Conservation (phyloP, 1,140 invertebrate genomes). For the Dendroctonus valens region DNA sequence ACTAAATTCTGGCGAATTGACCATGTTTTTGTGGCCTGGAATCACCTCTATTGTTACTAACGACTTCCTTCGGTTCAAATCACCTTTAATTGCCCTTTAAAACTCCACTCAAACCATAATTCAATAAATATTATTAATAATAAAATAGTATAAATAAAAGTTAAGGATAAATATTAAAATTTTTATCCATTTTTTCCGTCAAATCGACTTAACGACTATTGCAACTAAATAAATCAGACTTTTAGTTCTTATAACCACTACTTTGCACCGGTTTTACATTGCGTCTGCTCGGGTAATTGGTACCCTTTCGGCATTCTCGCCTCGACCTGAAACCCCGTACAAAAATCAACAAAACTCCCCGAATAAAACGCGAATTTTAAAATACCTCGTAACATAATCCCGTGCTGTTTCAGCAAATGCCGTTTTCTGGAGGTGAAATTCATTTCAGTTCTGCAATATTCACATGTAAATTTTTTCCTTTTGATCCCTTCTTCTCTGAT, state of each 20-base stretch:
- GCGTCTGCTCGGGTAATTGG: constrained; percentile 9
- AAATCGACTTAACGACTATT: not conserved
- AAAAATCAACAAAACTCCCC: not conserved
- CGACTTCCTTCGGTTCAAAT: no score
- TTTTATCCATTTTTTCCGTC: not conserved
- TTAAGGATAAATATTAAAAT: no score
- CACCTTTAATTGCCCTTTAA: no score
- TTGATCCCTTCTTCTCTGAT: constrained; percentile 30
- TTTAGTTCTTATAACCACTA: not conserved
- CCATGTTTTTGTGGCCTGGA: no score
- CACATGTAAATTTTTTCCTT: constrained; percentile 29
- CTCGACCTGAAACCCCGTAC: constrained; percentile 7
- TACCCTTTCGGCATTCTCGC: constrained; percentile 16
- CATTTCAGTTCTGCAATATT: constrained; percentile 32
- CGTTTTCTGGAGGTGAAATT: constrained; percentile 32
- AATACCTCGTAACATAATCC: constrained; percentile 28
- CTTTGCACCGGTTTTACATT: not conserved
- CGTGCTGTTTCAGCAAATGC: constrained; percentile 30
- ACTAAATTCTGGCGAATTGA: no score
- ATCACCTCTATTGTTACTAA: no score
- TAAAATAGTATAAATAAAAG: no score
- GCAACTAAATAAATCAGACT: constrained; percentile 4
- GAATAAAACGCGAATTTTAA: not conserved
- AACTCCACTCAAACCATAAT: no score
- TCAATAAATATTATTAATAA: no score